phyloP scores from a whole-genome alignment of 1,140 invertebrate species.

The Drosophila parabipectinata region DNA sequence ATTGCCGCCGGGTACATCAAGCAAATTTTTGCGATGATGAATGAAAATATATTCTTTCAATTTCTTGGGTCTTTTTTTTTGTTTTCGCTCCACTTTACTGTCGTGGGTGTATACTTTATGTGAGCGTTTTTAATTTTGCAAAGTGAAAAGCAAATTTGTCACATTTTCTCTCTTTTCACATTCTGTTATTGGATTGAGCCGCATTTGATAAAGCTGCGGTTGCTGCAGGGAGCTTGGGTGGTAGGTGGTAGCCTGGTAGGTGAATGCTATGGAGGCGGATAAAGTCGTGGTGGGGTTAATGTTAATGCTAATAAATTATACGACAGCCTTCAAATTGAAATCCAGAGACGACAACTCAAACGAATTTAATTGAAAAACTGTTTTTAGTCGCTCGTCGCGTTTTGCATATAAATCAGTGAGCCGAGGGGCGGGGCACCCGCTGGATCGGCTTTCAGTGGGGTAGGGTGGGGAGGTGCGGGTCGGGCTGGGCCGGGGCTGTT shows the following conservation, averaged over 20 bases:
- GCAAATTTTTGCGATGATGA: conserved; percentile 70
- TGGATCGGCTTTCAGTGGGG: background rate
- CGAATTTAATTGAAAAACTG: conserved; percentile 82
- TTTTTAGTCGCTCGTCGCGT: conserved; percentile 63
- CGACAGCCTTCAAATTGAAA: conserved; percentile 78
- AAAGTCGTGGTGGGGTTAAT: conserved; percentile 74
- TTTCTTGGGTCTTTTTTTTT: conserved; percentile 25
- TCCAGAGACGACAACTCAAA: conserved; percentile 75
- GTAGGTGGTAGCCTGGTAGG: background rate
- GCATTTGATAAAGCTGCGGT: conserved; percentile 64
- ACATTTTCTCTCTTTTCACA: conserved; percentile 61
- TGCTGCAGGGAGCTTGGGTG: background rate
- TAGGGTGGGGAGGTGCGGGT: background rate
- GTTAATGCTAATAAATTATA: conserved; percentile 82
- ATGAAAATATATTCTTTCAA: conserved; percentile 57
- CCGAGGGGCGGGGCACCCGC: conserved; percentile 8
- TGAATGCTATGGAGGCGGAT: conserved; percentile 20
- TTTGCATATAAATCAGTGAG: conserved; percentile 78
- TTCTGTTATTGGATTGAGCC: conserved; percentile 69
- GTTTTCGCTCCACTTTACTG: conserved; percentile 24
- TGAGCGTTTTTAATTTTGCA: conserved; percentile 77
- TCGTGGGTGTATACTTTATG: conserved; percentile 53
- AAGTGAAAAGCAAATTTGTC: conserved; percentile 81
- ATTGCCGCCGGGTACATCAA: conserved; percentile 41
- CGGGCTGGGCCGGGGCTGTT: conserved; percentile 17